Percentiles rank a stretch among this genome's conserved stretches.
These are phyloP conservation scores for Amphiprion ocellaris DNA, from an alignment of 2,113 vertebrate genomes.

Conservation along the genomic window DNA sequence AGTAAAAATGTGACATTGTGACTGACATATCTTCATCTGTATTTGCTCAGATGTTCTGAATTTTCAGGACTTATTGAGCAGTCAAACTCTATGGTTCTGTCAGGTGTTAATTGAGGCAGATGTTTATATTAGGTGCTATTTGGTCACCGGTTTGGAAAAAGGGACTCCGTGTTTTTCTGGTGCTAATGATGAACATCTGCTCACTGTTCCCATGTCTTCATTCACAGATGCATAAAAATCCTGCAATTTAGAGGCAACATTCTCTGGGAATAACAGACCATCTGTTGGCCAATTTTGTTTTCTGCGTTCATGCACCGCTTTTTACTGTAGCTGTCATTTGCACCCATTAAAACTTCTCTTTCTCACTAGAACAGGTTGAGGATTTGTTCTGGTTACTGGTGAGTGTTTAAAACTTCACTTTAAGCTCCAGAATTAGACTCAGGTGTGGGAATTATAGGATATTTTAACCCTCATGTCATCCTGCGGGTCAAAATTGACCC, in stretches of 20 bases:
- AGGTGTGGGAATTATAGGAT: neutral
- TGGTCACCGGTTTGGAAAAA: constrained; percentile 7
- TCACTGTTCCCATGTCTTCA: constrained; percentile 41
- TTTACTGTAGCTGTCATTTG: constrained; percentile 12
- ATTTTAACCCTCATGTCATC: no score
- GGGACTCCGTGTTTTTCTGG: constrained; percentile 31
- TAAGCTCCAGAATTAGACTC: neutral
- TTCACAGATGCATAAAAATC: constrained; percentile 57
- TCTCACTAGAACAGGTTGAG: constrained; percentile 2
- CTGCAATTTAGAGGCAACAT: constrained; percentile 40
- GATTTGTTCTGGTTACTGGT: neutral
- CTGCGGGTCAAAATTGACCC: no score
- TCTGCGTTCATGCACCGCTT: constrained; percentile 13
- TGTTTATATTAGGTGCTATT: constrained; percentile 32
- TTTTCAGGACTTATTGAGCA: no score
- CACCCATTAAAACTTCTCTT: constrained; percentile 12
- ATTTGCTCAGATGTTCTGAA: no score
- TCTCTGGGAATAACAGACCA: constrained; percentile 60
- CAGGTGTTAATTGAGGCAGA: constrained; percentile 39
- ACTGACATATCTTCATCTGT: no score
- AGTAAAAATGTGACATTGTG: no score
- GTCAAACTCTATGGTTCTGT: constrained; percentile 1
- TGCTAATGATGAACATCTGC: constrained; percentile 76
- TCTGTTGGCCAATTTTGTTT: constrained; percentile 54
- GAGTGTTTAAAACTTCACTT: neutral